Evolutionary conservation across 2,113 vertebrate genomes (phyloP).

Genomic region (Hippocampus abdominalis): DNA sequence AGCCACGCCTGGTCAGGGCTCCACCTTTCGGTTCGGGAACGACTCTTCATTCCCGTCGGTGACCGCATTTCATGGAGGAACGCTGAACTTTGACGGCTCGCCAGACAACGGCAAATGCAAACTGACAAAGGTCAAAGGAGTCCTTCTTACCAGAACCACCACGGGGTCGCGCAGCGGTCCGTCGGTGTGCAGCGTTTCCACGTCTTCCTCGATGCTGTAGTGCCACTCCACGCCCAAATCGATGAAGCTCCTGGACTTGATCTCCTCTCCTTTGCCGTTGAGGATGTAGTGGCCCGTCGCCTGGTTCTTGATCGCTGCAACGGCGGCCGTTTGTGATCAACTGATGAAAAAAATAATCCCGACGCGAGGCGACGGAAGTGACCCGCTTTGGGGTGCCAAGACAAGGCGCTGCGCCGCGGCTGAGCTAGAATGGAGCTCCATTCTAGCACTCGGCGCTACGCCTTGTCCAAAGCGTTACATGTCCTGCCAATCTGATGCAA

Average conservation of each 20-base stretch:
- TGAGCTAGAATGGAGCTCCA: too few species aligned
- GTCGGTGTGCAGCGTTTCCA: conserved; percentile 87
- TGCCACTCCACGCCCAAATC: conserved; percentile 95
- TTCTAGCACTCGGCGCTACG: too few species aligned
- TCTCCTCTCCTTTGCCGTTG: conserved; percentile 88
- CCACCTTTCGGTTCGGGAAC: too few species aligned
- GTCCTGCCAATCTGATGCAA: too few species aligned
- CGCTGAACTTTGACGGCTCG: neutral
- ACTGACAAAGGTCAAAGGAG: neutral
- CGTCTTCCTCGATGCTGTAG: conserved; percentile 83
- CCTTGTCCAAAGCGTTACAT: too few species aligned
- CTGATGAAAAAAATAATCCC: neutral
- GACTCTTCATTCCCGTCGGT: too few species aligned
- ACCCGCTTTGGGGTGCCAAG: too few species aligned
- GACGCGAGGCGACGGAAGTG: too few species aligned
- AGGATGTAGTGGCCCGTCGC: conserved; percentile 96
- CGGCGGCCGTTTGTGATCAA: conserved; percentile 34
- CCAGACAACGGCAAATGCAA: neutral
- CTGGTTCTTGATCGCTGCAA: conserved; percentile 96
- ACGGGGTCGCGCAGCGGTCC: conserved; percentile 88
- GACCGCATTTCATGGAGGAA: too few species aligned
- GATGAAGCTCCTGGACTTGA: conserved; percentile 86
- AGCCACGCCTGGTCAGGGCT: too few species aligned
- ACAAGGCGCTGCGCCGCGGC: too few species aligned
- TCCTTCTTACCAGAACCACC: conserved; percentile 84